A percentile compares a stretch with the other conserved stretches of the same genome.
Conservation (phyloP, 2,797 vertebrate genomes). For the Salmo trutta region DNA sequence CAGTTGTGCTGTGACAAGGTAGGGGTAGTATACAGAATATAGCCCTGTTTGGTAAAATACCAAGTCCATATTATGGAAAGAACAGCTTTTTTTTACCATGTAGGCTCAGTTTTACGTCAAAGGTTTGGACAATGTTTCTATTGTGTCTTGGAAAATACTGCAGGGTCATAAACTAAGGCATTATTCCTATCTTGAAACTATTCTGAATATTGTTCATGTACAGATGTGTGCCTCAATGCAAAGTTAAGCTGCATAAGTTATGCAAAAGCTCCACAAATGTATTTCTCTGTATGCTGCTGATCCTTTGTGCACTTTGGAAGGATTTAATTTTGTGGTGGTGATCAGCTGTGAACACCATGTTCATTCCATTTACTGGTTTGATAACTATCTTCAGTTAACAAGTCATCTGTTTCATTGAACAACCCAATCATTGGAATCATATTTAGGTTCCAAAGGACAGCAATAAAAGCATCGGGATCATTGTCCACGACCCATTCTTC, state of each 20-base stretch:
- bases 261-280: constrained; percentile 1
- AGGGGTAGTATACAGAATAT: no score
- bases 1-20: no score
- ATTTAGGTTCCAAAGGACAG: constrained; percentile 18
- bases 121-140: neutral
- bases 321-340: constrained; percentile 4
- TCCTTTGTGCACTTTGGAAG: constrained; percentile 22
- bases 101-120: neutral
- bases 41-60: no score
- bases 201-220: constrained; percentile 24
- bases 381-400: constrained; percentile 44
- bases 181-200: neutral
- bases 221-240: constrained; percentile 1
- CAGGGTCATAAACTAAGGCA: neutral
- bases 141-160: neutral
- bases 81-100: neutral
- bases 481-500: neutral
- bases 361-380: neutral
- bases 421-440: neutral
- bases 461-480: constrained; percentile 30
- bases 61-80: no score
- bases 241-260: neutral
- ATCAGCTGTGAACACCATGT: neutral
- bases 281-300: neutral
- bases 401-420: neutral